A percentile compares a stretch with the other conserved stretches of the same genome.
phyloP scores from a whole-genome alignment of 1,140 invertebrate genomes.

The Hermetia illucens region DNA sequence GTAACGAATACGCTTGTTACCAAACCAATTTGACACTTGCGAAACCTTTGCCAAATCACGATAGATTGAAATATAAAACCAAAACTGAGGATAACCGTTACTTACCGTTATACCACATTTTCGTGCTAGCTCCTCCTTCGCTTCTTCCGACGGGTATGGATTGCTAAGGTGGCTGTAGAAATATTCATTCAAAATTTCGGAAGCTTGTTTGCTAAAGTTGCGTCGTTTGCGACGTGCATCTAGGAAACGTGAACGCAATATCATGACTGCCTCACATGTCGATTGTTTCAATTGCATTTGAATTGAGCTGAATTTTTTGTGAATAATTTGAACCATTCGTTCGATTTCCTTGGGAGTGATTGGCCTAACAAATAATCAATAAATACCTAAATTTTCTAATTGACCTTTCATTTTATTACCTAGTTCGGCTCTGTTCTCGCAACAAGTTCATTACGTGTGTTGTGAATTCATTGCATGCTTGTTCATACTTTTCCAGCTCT shows the following conservation, averaged over 20 bases:
- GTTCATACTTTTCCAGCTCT: conserved; percentile 97
- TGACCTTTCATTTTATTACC: conserved; percentile 40
- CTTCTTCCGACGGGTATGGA: conserved; percentile 99
- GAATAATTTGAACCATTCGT: conserved; percentile 98
- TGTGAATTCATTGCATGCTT: conserved; percentile 99
- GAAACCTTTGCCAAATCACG: conserved; percentile 19
- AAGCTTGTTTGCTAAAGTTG: conserved; percentile 99
- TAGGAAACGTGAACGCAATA: conserved; percentile 77
- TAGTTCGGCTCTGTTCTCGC: conserved; percentile 90
- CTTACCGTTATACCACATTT: conserved; percentile 99
- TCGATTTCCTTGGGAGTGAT: conserved; percentile 94
- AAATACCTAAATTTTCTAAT: background rate
- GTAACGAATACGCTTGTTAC: conserved; percentile 99
- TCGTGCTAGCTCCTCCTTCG: conserved; percentile 98
- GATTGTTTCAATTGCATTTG: conserved; percentile 99
- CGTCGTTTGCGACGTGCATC: conserved; percentile 96
- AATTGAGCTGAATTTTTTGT: conserved; percentile 99
- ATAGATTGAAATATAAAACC: conserved; percentile 7
- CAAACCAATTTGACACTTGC: conserved; percentile 98
- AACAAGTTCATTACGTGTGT: conserved; percentile 98
- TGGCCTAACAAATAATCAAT: conserved; percentile 40
- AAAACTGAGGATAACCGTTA: conserved; percentile 21
- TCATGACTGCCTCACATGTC: conserved; percentile 99
- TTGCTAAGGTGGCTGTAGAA: conserved; percentile 99
- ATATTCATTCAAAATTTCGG: conserved; percentile 99